phyloP scores from a whole-genome alignment of 2,888 invertebrate species.

The Sarcophaga caerulescens region DNA sequence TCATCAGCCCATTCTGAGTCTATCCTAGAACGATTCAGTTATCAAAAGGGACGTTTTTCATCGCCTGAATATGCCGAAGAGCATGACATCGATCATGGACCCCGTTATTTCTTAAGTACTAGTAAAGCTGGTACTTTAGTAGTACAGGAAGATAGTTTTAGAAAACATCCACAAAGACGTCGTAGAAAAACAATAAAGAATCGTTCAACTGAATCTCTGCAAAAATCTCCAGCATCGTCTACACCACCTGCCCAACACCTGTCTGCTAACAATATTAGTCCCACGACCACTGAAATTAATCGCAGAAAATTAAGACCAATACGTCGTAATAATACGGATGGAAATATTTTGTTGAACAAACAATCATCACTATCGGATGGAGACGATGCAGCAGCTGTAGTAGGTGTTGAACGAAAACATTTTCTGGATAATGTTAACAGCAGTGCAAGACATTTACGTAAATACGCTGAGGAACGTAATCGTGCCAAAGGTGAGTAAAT shows the following conservation, averaged over 20 bases:
- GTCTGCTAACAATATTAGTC: background rate
- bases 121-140: constrained; percentile 83
- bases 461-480: constrained; percentile 22
- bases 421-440: constrained; percentile 16
- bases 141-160: constrained; percentile 82
- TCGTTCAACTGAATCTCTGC: constrained; percentile 67
- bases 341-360: constrained; percentile 68
- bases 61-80: constrained; percentile 77
- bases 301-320: constrained; percentile 66
- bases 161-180: constrained; percentile 75
- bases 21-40: constrained; percentile 79
- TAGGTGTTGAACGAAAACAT: background rate
- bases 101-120: constrained; percentile 82
- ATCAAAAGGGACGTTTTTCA: constrained; percentile 77
- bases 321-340: constrained; percentile 70
- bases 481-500: constrained; percentile 44
- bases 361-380: constrained; percentile 64
- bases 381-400: constrained; percentile 1
- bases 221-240: background rate
- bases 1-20: constrained; percentile 74
- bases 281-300: constrained; percentile 30
- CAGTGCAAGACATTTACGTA: constrained; percentile 29
- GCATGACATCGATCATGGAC: constrained; percentile 70
- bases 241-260: background rate
- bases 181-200: constrained; percentile 70